Base-by-base conservation (phyloP, 2,888 invertebrate genomes). In the Liodrosophila aerea region DNA sequence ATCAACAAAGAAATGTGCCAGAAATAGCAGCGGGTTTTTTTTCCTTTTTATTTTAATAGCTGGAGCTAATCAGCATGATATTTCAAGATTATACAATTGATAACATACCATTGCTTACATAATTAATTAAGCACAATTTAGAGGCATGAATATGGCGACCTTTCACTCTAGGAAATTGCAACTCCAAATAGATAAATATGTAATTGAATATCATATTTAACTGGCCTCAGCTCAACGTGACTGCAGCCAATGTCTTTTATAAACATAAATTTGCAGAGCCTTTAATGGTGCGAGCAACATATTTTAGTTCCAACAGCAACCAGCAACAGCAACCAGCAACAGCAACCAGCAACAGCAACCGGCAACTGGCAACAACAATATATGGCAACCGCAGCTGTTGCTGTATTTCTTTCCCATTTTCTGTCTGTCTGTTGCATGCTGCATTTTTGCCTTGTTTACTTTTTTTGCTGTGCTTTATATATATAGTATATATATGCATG, bases 221-320 rank as follows among this genome's bases (percentile, higher is more conserved):
- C 22, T 22, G 22, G 22, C 22, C 22, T 22, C 8, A 9, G 2
- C 22, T 22, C 8, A 9, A 7, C n/a, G 9, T 30, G 7, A 52
- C 60, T 61, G 54, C 66, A 56, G 54, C 74, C 52, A 74, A 61
- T 65, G 58, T 60, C 73, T 82, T 78, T 82, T 69, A 64, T 52
- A 81, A 68, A 68, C 84, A 80, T 84, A 81, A 77, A 80, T 81
- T 81, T 63, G 61, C 65, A 65, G 63, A 62, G 77, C 83, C 83
- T 77, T 82, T 77, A 77, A 83, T 83, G 77, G 77, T 44, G 74
- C 64, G 64, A 34, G 46, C 70, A 76, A 60, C 74, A 73, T 74
- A 73, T 76, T 76, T 76, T 69, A 61, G 72, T 40, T 31, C 63
- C 53, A 62, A 50, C 60, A 58, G 45, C 63, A 69, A 22, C 8